Conservation (phyloP, 1,140 invertebrate genomes). For the Drosophila mayri region DNA sequence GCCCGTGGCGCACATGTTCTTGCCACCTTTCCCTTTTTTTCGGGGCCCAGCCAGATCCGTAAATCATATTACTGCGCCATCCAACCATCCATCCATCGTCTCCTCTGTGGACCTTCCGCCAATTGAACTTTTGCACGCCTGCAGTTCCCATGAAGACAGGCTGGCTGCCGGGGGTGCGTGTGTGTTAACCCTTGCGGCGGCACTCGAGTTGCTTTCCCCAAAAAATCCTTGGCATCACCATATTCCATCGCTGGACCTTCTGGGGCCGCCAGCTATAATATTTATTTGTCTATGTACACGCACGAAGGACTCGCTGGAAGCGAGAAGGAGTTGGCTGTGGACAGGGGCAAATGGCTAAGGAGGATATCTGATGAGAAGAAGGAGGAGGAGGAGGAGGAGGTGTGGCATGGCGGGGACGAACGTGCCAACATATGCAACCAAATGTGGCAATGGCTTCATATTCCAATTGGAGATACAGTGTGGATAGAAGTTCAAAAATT, state of each 20-base stretch:
- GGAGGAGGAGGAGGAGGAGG: neutral
- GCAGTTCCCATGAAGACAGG: slow-evolving; percentile 2
- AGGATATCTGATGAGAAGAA: neutral
- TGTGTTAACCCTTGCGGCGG: slow-evolving; percentile 24
- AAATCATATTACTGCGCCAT: slow-evolving; percentile 64
- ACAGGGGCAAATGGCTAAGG: neutral
- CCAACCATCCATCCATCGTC: slow-evolving; percentile 4
- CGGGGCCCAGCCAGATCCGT: slow-evolving; percentile 43
- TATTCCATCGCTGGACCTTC: slow-evolving; percentile 9
- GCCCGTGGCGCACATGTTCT: neutral
- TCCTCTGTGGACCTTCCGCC: slow-evolving; percentile 33
- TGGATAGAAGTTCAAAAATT: too few species aligned
- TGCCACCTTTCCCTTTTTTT: slow-evolving; percentile 1
- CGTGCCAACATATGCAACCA: slow-evolving; percentile 46
- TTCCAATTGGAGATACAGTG: neutral
- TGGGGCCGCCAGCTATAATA: slow-evolving; percentile 29
- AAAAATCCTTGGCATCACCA: neutral
- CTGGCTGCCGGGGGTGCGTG: neutral
- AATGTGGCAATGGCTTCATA: slow-evolving; percentile 51
- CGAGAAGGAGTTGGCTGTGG: slow-evolving; percentile 1
- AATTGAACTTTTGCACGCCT: slow-evolving; percentile 41
- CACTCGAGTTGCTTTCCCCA: neutral
- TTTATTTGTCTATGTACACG: slow-evolving; percentile 53
- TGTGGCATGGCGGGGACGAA: too few species aligned
- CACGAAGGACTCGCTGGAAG: slow-evolving; percentile 19